Percentiles rank a stretch among this genome's conserved stretches.
Conservation (phyloP, 2,888 invertebrate genomes). For the Formica aserva region DNA sequence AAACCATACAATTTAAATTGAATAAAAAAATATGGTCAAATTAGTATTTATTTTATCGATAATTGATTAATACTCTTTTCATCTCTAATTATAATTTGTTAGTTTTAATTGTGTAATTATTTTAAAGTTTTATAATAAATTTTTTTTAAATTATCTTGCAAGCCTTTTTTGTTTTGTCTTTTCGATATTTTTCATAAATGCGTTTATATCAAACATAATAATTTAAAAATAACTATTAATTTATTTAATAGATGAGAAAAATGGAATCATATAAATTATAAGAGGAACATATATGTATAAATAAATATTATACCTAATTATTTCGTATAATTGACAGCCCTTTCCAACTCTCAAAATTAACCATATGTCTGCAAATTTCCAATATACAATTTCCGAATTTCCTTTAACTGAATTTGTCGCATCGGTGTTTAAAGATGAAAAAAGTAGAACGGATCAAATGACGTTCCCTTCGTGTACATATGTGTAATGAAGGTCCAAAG, state of each 20-base stretch:
- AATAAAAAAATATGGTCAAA: not conserved
- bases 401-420: conserved; percentile 34
- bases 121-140: not conserved
- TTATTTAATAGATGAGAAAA: not conserved
- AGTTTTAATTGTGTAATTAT: not conserved
- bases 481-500: conserved; percentile 52
- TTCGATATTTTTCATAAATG: not conserved
- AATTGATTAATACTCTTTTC: not conserved
- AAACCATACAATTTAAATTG: not conserved
- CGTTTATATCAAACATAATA: not conserved
- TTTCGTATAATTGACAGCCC: not conserved
- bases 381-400: conserved; percentile 26
- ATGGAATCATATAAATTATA: not conserved
- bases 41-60: not conserved
- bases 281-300: not conserved
- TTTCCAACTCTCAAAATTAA: not conserved
- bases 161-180: too few species aligned
- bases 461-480: conserved; percentile 22
- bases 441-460: conserved; percentile 18
- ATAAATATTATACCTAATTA: not conserved
- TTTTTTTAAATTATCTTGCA: not conserved
- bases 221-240: not conserved
- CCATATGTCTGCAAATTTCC: conserved; percentile 9
- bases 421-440: conserved; percentile 31
- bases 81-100: not conserved